phyloP scores from a whole-genome alignment of 2,888 invertebrate genomes.

The Hypolimnas misippus region DNA sequence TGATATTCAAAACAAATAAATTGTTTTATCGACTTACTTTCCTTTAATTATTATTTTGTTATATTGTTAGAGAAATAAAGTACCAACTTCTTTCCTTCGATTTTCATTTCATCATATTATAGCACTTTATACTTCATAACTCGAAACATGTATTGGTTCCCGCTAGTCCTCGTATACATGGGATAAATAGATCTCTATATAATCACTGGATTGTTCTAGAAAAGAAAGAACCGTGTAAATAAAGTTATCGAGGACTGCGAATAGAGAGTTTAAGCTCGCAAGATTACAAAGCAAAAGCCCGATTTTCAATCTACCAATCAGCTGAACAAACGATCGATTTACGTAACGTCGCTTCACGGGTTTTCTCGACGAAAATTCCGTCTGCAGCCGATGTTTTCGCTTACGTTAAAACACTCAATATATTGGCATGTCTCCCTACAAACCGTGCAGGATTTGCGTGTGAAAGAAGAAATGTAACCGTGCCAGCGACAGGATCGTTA shows the following conservation, averaged over 20 bases:
- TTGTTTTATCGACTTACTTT: not conserved
- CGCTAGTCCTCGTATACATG: not conserved
- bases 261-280: conserved; percentile 46
- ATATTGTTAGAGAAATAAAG: not conserved
- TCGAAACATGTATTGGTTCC: not conserved
- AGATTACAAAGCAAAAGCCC: conserved; percentile 64
- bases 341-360: conserved; percentile 68
- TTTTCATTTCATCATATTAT: conserved; percentile 1
- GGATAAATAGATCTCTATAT: conserved; percentile 18
- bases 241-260: conserved; percentile 28
- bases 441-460: conserved; percentile 67
- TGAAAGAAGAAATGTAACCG: conserved; percentile 71
- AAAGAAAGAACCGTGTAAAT: conserved; percentile 26
- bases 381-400: conserved; percentile 58
- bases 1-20: not conserved
- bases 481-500: conserved; percentile 70
- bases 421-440: conserved; percentile 64
- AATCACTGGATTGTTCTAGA: conserved; percentile 18
- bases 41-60: not conserved
- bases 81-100: not conserved
- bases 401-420: conserved; percentile 62
- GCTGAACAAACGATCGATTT: conserved; percentile 74
- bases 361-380: conserved; percentile 54
- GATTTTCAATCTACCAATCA: conserved; percentile 73
- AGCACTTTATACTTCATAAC: not conserved